Base-by-base conservation (phyloP, 2,888 invertebrate species). In the Coecobrya sp. region DNA sequence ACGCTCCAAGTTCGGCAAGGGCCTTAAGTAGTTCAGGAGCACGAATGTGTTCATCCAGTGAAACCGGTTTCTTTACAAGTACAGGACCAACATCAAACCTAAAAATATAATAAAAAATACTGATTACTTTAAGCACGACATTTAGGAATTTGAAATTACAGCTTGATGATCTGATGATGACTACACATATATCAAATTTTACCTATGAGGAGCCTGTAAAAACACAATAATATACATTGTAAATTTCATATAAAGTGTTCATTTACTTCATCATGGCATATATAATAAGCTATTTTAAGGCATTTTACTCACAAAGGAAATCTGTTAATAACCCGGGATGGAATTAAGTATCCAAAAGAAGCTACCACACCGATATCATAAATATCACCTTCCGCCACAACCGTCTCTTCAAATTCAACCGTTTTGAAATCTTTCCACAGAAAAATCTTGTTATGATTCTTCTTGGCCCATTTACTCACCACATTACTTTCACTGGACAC, bases 261-360 rank as follows among this genome's bases (percentile, higher is more conserved):
- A 11, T n/a, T n/a, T 16, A 13, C 55, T 8, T 55, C 13, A 3
- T 55, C 11, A 55, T 16, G n/a, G 55, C 3, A 55, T 55, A 13
- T 55, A 16, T 11, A n/a, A n/a, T n/a, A n/a, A n/a, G n/a, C n/a
- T n/a, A n/a, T n/a, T n/a, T n/a, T n/a, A n/a, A n/a, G n/a, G n/a
- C n/a, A n/a, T n/a, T n/a, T n/a, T n/a, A 96, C 97, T 97, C 97
- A 98, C 98, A 98, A 96, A 89, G 98, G 97, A 96, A 99, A 99
- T 91, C 97, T 96, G 10, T 97, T 96, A 45, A 99, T 98, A 0
- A 98, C 95, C 86, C 96, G 95, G 93, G 97, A 96, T 59, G 98
- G 98, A 95, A 99, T 98, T 93, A 99, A 96, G 95, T 98, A 97
- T 0, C 99, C 99, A 96, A 99, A 99, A 0, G 99, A 99, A 0